Conservation (phyloP, 2,888 invertebrate species). For the Ditylenchus weischeri region DNA sequence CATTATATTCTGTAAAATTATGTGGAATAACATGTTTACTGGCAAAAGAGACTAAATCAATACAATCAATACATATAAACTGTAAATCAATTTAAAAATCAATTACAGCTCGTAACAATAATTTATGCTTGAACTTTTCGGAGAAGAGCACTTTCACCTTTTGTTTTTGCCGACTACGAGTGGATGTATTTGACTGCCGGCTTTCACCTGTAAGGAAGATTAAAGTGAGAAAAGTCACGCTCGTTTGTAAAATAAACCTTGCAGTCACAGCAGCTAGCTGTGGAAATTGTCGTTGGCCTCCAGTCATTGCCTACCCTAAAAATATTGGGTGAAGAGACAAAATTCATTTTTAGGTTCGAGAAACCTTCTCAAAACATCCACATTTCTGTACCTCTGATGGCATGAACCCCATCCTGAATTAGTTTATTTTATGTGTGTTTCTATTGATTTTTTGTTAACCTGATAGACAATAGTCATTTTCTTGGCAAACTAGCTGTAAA, state of each 20-base stretch:
- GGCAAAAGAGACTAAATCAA: no score
- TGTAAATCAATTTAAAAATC: no score
- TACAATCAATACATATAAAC: no score
- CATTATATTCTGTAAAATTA: no score
- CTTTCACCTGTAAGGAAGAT: background rate
- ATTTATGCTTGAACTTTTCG: no score
- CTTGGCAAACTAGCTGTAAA: slow-evolving; percentile 41
- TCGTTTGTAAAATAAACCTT: slow-evolving; percentile 28
- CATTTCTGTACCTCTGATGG: slow-evolving; percentile 51
- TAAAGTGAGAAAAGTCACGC: no score
- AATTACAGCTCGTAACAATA: no score
- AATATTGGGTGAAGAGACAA: background rate
- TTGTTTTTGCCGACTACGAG: slow-evolving; percentile 7
- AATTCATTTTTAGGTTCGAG: background rate
- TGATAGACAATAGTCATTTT: slow-evolving; percentile 50
- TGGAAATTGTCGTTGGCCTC: slow-evolving; percentile 52
- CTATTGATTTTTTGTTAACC: slow-evolving; percentile 27
- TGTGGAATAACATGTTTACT: no score
- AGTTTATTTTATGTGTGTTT: slow-evolving; percentile 9
- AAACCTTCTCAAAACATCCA: slow-evolving; percentile 47
- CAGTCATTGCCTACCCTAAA: slow-evolving; percentile 42
- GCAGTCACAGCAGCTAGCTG: slow-evolving; percentile 55
- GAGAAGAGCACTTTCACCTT: background rate
- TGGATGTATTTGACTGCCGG: slow-evolving; percentile 1
- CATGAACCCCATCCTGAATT: slow-evolving; percentile 54